Base-by-base conservation (phyloP, 2,797 vertebrate species). In the Gambusia yucatana region DNA sequence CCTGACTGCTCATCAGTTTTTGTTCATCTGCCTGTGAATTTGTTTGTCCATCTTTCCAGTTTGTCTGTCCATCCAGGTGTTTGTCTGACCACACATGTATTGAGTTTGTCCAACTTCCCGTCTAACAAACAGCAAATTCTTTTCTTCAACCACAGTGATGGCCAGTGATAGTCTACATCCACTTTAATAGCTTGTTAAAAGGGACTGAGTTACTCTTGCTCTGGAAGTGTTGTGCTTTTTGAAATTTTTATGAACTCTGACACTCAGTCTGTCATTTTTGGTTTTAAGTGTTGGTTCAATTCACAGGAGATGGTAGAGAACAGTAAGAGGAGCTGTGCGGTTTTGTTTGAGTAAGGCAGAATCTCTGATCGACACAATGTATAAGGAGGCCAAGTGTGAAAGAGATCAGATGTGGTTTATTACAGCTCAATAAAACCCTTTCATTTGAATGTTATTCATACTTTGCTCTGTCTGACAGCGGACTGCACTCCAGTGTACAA, bases 381-480 rank as follows among this genome's bases (percentile, higher is more conserved):
- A 52, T 4, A 36, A 72, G 73, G 47, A 43, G 39, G 73, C 48
- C 0, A 16, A 77, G n/a, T 28, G 36, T 9, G 70, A 76, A 28
- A 52, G 48, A 57, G 61, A n/a, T 3, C 52, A 33, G 46, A 39
- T 33, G 67, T 71, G n/a, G 84, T 87, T 86, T 81, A 84, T 86
- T 78, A 74, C 77, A 0, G 75, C 85, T 63, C 85, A 63, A 83
- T 94, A 90, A 90, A 91, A 83, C 4, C 8, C 28, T 67, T 79
- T 76, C 48, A 93, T 92, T 91, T 92, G 90, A 88, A 92, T 92
- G 84, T 33, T 78, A 82, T 84, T 71, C 2, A 59, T 87, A 70
- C 75, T 61, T 55, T 0, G 25, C 72, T 72, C 39, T 8, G 70
- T 59, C 75, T 77, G 84, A 70, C 39, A 6, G 75, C 57, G 50